Evolutionary conservation across 2,113 vertebrate species (phyloP).

Genomic region (Xiphorhynchus elegans): DNA sequence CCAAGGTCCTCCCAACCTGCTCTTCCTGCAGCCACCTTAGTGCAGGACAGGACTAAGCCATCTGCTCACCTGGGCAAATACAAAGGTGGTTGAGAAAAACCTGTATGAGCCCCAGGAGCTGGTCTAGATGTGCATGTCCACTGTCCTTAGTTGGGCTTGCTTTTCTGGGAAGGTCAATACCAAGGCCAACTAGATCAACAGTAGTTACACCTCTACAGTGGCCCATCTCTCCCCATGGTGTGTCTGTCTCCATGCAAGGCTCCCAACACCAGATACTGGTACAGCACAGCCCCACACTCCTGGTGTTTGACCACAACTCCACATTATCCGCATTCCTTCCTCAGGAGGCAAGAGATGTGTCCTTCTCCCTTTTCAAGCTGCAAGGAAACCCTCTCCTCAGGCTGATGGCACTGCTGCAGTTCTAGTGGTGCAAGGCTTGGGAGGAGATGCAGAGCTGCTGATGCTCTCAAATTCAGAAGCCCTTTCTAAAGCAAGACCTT

Average conservation of each 20-base stretch:
- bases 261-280: rapidly evolving
- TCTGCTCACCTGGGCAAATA: background rate
- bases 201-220: background rate
- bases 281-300: background rate
- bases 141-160: background rate
- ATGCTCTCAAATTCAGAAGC: background rate
- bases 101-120: background rate
- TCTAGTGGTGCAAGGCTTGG: background rate
- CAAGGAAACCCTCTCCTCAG: background rate
- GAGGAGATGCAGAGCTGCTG: background rate
- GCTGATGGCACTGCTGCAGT: background rate
- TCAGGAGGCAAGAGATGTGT: background rate
- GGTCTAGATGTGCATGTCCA: rapidly evolving
- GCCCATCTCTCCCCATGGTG: background rate
- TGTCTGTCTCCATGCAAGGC: background rate
- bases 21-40: background rate
- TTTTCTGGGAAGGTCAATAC: background rate
- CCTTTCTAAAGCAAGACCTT: background rate
- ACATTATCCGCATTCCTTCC: background rate
- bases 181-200: background rate
- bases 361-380: background rate
- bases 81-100: background rate
- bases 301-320: background rate
- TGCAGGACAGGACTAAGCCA: background rate
- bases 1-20: background rate